Evolutionary conservation across 1,140 invertebrate genomes (phyloP), one percentile per base, ranked within the genome.

Genomic region (Tetragonula clypearis): DNA sequence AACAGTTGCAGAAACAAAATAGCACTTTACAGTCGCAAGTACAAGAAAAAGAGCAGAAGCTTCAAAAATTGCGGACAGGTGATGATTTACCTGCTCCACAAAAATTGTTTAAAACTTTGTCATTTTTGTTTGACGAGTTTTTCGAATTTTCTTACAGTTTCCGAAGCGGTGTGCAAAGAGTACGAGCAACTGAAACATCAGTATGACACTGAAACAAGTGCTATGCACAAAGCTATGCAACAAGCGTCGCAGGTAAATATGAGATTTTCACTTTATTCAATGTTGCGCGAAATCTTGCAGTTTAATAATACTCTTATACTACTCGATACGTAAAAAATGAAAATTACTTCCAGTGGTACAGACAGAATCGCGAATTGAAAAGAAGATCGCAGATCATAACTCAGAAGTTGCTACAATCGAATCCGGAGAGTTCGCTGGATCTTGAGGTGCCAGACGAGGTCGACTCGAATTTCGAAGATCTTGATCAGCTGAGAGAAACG

Each of bases 121-220:
- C n/a, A 8, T 2, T 14, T 19, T 73, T 6, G 35, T 71, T 6
- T 17, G 1, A 12, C 23, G 53, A 62, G 35, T 49, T 26, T 17
- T 35, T 3, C 19, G 8, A 2, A 41, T 60, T 1, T 41, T 82
- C 35, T 77, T 71, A n/a, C 80, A 96, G 97, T 97, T 73, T 97
- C 97, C 2, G 96, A 97, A 94, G 96, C 96, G 79, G 95, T 97
- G 62, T 97, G 96, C 92, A 96, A 96, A 74, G 97, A 97, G 91
- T 97, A 97, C 92, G 97, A 97, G 88, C 96, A 96, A 91, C 94
- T 97, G 5, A 97, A 96, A 90, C 96, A 96, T 90, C 96, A 97
- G 93, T 97, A 97, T 93, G 96, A 97, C 80, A 95, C 97, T 41
- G 97, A 97, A 89, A 96, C 96, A 0, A 96, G 95, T 23, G 96